Percentiles rank a stretch among this genome's conserved stretches.
Conservation (phyloP, 2,888 invertebrate species). For the Campoletis raptor region DNA sequence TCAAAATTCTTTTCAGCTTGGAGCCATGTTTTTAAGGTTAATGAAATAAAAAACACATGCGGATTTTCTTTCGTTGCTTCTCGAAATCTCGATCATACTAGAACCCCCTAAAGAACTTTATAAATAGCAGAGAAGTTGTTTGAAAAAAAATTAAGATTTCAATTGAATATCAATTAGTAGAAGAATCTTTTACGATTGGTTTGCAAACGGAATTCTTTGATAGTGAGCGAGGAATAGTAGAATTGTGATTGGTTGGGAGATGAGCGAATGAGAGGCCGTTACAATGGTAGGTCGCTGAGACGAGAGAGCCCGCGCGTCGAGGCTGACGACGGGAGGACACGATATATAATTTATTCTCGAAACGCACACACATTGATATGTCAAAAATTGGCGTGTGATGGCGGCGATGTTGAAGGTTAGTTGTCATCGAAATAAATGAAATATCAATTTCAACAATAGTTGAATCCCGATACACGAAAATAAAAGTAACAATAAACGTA, state of each 20-base stretch:
- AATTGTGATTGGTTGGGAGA: background rate
- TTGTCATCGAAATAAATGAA: slow-evolving; percentile 75
- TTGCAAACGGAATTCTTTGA: background rate
- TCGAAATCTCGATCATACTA: no score
- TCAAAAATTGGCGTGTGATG: slow-evolving; percentile 82
- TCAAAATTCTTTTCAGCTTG: no score
- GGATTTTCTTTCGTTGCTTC: no score
- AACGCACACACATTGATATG: slow-evolving; percentile 74
- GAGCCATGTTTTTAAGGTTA: no score
- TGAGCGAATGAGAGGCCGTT: background rate
- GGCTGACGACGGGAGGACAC: background rate
- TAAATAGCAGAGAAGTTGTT: no score
- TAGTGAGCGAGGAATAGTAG: background rate
- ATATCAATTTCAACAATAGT: slow-evolving; percentile 52
- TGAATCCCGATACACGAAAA: background rate
- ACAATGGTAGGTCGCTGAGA: slow-evolving; percentile 1
- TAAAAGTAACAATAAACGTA: background rate
- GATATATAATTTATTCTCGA: slow-evolving; percentile 18
- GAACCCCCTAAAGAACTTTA: no score
- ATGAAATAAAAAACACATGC: no score
- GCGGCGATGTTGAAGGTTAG: slow-evolving; percentile 84
- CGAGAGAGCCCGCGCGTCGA: background rate
- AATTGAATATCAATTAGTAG: no score
- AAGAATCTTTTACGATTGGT: background rate
- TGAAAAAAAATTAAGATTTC: no score